Conservation (phyloP, 2,113 vertebrate genomes). For the Muntiacus muntjak region DNA sequence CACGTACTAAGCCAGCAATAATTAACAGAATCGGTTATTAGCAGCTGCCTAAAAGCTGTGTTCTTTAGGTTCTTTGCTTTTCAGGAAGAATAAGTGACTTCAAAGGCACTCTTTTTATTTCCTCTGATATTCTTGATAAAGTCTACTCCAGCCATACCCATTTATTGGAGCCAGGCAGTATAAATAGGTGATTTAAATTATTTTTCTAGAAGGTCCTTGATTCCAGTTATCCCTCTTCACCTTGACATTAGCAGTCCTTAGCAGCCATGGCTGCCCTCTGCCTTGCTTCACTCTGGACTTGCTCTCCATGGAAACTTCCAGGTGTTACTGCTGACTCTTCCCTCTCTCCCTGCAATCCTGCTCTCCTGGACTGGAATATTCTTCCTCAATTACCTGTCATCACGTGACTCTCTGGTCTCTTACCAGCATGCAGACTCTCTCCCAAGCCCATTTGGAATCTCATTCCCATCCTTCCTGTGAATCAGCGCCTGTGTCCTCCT, state of each 20-base stretch:
- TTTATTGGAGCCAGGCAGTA: fast-evolving
- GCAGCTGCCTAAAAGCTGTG: background rate
- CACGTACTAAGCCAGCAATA: background rate
- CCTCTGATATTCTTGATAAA: background rate
- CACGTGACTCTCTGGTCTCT: too few relatives aligned
- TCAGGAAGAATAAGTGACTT: background rate
- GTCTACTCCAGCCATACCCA: fast-evolving
- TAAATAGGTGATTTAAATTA: background rate
- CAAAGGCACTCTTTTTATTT: background rate
- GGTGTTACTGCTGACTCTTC: fast-evolving
- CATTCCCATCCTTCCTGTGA: background rate
- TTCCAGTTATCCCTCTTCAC: background rate
- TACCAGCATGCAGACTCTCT: background rate
- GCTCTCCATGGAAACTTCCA: too few relatives aligned
- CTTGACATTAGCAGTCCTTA: background rate
- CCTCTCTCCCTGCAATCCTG: fast-evolving
- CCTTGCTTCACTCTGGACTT: fast-evolving
- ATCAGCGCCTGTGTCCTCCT: background rate
- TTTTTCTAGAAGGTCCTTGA: background rate
- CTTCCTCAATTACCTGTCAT: fast-evolving
- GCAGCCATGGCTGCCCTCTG: fast-evolving
- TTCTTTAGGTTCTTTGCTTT: background rate
- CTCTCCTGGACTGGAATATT: fast-evolving
- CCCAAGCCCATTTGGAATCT: background rate
- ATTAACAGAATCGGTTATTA: background rate